These are phyloP conservation scores for Chaetops frenatus DNA, from an alignment of 2,113 vertebrate species.

Conservation along the genomic window DNA sequence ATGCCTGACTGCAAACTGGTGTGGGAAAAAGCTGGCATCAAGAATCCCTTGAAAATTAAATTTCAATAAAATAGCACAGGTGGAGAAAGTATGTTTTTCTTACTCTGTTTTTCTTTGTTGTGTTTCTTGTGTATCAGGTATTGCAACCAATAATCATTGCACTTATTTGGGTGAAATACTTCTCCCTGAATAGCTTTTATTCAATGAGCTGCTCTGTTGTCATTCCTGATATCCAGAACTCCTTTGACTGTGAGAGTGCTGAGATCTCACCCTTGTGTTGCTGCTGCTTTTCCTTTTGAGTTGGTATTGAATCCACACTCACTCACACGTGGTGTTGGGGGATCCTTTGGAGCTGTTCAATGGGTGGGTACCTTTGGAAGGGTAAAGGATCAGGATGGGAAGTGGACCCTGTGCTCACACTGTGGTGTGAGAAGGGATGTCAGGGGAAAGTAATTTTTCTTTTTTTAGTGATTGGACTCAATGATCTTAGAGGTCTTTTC, in stretches of 20 bases:
- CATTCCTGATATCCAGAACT: accelerated
- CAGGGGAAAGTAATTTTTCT: accelerated
- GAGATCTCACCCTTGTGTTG: neutral
- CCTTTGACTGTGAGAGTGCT: neutral
- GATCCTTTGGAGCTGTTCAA: neutral
- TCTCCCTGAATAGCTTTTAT: neutral
- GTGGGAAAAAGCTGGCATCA: neutral
- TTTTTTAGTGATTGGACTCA: neutral
- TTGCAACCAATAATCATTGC: neutral
- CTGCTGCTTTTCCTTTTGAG: neutral
- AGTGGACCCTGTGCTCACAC: neutral
- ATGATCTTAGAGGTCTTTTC: neutral
- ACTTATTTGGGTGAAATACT: neutral
- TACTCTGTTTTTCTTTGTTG: neutral
- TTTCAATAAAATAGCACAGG: neutral
- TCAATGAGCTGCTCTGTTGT: neutral
- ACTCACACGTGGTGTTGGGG: accelerated
- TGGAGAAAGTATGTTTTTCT: neutral
- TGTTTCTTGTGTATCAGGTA: neutral
- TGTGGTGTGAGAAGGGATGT: neutral
- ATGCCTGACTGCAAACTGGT: neutral
- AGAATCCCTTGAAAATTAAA: neutral
- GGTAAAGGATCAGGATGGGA: neutral
- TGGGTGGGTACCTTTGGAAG: neutral
- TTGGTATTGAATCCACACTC: neutral